phyloP scores from a whole-genome alignment of 2,113 vertebrate species.

The Prionailurus viverrinus region DNA sequence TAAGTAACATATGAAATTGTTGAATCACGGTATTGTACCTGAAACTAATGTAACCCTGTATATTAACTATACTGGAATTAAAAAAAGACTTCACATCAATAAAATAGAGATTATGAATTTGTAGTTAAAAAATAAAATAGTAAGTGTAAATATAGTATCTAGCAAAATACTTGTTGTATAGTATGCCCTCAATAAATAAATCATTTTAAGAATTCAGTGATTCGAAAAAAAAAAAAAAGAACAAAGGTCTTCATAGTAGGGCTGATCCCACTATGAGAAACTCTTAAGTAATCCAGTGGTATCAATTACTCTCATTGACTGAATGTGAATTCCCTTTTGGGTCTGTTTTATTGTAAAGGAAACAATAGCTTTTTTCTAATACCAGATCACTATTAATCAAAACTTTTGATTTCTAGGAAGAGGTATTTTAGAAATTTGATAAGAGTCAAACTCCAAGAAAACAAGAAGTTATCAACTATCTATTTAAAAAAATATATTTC shows the following conservation, averaged over 20 bases:
- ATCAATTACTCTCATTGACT: background rate
- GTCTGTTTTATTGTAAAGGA: background rate
- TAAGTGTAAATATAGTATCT: too few relatives aligned
- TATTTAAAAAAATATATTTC: constrained; percentile 5
- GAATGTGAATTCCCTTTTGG: background rate
- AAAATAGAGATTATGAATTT: too few relatives aligned
- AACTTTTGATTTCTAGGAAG: background rate
- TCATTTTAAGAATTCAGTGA: background rate
- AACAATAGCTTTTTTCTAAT: background rate
- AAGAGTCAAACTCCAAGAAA: background rate
- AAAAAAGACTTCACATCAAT: too few relatives aligned
- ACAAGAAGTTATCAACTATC: background rate
- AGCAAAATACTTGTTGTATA: too few relatives aligned
- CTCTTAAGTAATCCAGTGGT: background rate
- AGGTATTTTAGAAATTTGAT: background rate
- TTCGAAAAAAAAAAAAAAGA: background rate
- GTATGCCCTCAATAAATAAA: too few relatives aligned
- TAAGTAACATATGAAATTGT: too few relatives aligned
- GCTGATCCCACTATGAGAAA: background rate
- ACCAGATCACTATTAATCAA: background rate
- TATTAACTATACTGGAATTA: too few relatives aligned
- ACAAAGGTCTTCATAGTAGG: background rate
- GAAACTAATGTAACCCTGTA: too few relatives aligned
- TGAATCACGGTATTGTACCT: too few relatives aligned
- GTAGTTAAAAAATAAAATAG: too few relatives aligned